Percentiles rank a stretch among this genome's conserved stretches.
Conservation (phyloP, 1,140 invertebrate species). For the Caerostris darwini region DNA sequence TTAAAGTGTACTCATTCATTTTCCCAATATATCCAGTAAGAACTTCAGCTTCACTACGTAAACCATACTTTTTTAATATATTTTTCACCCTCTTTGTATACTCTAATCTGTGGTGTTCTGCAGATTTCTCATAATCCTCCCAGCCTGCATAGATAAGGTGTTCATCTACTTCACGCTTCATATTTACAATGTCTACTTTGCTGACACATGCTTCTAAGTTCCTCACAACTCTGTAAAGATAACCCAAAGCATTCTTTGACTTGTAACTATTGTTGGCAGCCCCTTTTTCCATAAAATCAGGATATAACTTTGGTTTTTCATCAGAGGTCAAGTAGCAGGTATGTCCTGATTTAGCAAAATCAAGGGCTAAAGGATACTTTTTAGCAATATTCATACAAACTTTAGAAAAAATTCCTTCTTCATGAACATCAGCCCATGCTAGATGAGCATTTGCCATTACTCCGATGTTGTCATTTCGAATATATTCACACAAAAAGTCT, state of each 20-base stretch:
- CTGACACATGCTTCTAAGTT: slow-evolving; percentile 63
- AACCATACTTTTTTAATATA: slow-evolving; percentile 79
- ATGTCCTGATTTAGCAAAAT: slow-evolving; percentile 80
- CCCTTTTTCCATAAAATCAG: slow-evolving; percentile 80
- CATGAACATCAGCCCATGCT: slow-evolving; percentile 78
- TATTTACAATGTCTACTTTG: neutral
- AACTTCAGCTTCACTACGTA: slow-evolving; percentile 79
- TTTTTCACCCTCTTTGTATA: slow-evolving; percentile 78
- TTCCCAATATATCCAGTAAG: slow-evolving; percentile 75
- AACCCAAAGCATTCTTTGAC: slow-evolving; percentile 79
- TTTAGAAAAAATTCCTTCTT: slow-evolving; percentile 79
- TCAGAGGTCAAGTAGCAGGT: slow-evolving; percentile 70
- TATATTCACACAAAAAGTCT: slow-evolving; percentile 80
- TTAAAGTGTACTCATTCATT: slow-evolving; percentile 59
- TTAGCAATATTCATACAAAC: slow-evolving; percentile 79
- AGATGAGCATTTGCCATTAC: slow-evolving; percentile 80
- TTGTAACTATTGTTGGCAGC: slow-evolving; percentile 79
- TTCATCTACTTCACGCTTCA: slow-evolving; percentile 40
- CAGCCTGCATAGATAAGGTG: slow-evolving; percentile 77
- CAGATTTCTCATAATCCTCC: slow-evolving; percentile 76
- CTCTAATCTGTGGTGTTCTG: slow-evolving; percentile 59
- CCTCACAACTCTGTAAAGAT: slow-evolving; percentile 78
- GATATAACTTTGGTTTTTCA: slow-evolving; percentile 79
- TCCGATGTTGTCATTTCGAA: slow-evolving; percentile 80
- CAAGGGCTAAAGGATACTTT: slow-evolving; percentile 79